A percentile compares a stretch with the other conserved stretches of the same genome.
phyloP scores from a whole-genome alignment of 2,797 vertebrate genomes.

The Petrocephalus sullivani region DNA sequence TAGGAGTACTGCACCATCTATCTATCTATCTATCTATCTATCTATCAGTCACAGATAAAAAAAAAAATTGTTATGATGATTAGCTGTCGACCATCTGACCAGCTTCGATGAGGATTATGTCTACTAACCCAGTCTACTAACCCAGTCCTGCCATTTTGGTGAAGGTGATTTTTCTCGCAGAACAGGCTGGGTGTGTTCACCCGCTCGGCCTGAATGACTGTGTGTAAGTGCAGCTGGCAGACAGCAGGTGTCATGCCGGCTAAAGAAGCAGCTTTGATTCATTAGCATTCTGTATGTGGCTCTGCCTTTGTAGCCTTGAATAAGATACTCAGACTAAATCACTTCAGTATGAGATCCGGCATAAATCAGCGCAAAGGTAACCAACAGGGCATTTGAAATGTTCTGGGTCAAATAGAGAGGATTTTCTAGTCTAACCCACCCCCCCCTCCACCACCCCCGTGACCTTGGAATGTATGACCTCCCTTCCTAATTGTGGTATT shows the following conservation, averaged over 20 bases:
- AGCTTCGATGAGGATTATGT: background rate
- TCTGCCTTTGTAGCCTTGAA: background rate
- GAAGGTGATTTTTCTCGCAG: background rate
- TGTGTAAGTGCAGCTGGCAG: background rate
- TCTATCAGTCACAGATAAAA: background rate
- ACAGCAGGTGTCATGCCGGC: background rate
- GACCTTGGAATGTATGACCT: background rate
- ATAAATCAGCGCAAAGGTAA: background rate
- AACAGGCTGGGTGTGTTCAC: background rate
- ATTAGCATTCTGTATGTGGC: background rate
- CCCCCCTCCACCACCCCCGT: background rate
- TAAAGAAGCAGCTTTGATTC: background rate
- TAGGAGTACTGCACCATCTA: background rate
- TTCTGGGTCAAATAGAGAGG: background rate
- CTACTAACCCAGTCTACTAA: background rate
- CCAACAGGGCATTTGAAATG: background rate
- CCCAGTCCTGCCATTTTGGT: background rate
- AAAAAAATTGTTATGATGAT: background rate
- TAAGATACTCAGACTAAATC: background rate
- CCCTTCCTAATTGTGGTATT: background rate
- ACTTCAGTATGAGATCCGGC: background rate
- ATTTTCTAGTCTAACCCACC: background rate
- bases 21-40: background rate
- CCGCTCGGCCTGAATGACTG: background rate
- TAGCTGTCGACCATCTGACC: background rate